phyloP scores from a whole-genome alignment of 1,140 invertebrate genomes.

The Sweltsa coloradensis region DNA sequence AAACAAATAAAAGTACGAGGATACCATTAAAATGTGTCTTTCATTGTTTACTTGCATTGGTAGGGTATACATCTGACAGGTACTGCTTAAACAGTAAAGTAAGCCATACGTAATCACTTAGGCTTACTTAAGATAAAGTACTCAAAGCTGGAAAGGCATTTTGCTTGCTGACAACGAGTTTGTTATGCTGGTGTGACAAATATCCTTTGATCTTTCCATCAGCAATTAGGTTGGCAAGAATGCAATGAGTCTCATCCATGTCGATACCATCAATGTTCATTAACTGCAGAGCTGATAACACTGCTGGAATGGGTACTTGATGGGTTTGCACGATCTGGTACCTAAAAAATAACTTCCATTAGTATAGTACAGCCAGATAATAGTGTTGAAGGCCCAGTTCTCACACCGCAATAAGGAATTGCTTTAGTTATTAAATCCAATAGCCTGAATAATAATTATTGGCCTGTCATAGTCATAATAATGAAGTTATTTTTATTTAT shows the following conservation, averaged over 20 bases:
- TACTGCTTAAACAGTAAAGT: too few relatives aligned
- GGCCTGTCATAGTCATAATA: too few relatives aligned
- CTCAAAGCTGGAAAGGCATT: conserved; percentile 78
- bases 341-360: conserved; percentile 27
- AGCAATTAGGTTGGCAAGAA: conserved; percentile 91
- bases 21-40: too few relatives aligned
- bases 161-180: conserved; percentile 93
- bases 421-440: neutral
- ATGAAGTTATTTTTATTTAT: too few relatives aligned
- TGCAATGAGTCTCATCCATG: conserved; percentile 89
- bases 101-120: too few relatives aligned
- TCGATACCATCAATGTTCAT: conserved; percentile 76
- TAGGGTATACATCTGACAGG: too few relatives aligned
- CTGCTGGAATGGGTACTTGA: conserved; percentile 77
- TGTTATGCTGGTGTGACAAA: conserved; percentile 93
- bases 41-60: too few relatives aligned
- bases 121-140: neutral
- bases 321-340: conserved; percentile 76
- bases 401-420: too few relatives aligned
- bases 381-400: too few relatives aligned
- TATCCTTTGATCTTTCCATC: conserved; percentile 94
- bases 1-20: too few relatives aligned
- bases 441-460: neutral
- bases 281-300: conserved; percentile 68
- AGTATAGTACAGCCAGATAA: too few relatives aligned